These are phyloP conservation scores for Picathartes gymnocephalus DNA, from an alignment of 2,113 vertebrate species.

Conservation along the genomic window DNA sequence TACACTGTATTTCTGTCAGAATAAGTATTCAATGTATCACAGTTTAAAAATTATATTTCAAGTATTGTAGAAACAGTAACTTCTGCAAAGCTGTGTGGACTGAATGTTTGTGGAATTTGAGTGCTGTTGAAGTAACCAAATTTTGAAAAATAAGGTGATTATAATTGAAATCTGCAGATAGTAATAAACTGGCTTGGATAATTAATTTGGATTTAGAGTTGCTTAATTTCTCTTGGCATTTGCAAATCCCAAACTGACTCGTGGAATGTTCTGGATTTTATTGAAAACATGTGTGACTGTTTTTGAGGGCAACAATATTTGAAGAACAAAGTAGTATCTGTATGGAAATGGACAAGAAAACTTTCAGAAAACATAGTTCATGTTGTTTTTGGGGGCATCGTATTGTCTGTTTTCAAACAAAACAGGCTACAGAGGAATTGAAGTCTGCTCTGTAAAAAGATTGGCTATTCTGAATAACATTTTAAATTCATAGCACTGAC, in stretches of 20 bases:
- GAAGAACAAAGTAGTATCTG: background rate
- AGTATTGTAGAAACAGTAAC: background rate
- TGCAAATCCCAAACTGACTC: conserved; percentile 14
- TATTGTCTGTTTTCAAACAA: background rate
- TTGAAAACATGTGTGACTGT: conserved; percentile 34
- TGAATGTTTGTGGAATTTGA: background rate
- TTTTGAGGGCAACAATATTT: background rate
- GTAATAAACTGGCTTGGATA: background rate
- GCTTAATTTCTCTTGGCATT: conserved; percentile 28
- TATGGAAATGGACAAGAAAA: background rate
- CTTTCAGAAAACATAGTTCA: background rate
- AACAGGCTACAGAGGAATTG: background rate
- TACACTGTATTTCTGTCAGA: background rate
- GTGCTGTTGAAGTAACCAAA: background rate
- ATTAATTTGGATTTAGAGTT: conserved; percentile 27
- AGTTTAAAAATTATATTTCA: background rate
- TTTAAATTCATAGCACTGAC: background rate
- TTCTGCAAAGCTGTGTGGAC: background rate
- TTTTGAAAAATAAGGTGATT: background rate
- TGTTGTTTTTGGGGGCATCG: background rate
- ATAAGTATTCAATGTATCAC: background rate
- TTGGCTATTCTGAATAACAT: background rate
- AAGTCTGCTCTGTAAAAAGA: background rate
- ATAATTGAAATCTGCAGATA: background rate
- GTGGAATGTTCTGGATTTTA: conserved; percentile 27